Percentiles rank a stretch among this genome's conserved stretches.
Conservation (phyloP, 2,888 invertebrate species). For the Drosophila paranaensis region DNA sequence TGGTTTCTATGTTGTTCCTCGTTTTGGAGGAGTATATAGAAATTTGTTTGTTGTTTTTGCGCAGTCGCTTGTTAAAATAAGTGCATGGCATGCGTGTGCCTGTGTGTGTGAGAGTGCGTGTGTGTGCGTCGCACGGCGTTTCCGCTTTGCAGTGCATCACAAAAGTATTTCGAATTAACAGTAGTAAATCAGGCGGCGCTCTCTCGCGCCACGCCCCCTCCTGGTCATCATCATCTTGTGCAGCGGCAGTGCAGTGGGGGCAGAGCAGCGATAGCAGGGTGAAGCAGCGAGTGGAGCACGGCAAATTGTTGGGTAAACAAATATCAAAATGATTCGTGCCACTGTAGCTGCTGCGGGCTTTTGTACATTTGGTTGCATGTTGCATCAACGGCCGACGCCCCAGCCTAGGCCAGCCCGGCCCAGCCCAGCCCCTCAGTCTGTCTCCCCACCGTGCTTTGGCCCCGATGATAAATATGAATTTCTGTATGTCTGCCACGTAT, state of each 20-base stretch:
- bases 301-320: slow-evolving; percentile 72
- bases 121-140: slow-evolving; percentile 60
- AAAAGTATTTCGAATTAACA: slow-evolving; percentile 68
- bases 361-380: slow-evolving; percentile 47
- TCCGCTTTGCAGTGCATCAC: slow-evolving; percentile 66
- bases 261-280: not conserved
- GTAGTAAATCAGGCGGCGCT: slow-evolving; percentile 62
- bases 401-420: not conserved
- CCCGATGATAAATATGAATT: slow-evolving; percentile 55
- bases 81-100: slow-evolving; percentile 11
- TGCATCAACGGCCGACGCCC: slow-evolving; percentile 23
- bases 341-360: slow-evolving; percentile 40
- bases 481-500: slow-evolving; percentile 25
- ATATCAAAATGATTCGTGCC: slow-evolving; percentile 69
- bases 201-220: slow-evolving; percentile 22
- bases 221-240: slow-evolving; percentile 2
- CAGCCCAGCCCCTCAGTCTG: not conserved
- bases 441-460: slow-evolving; percentile 1
- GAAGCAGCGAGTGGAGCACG: slow-evolving; percentile 20
- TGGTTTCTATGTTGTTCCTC: slow-evolving; percentile 8
- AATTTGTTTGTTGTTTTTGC: slow-evolving; percentile 53
- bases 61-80: slow-evolving; percentile 49
- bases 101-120: slow-evolving; percentile 13
- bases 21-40: slow-evolving; percentile 13
- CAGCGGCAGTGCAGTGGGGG: slow-evolving; percentile 12